These are phyloP conservation scores for Gnathonemus echidnorhynchus DNA, from an alignment of 2,113 vertebrate genomes.

Conservation along the genomic window DNA sequence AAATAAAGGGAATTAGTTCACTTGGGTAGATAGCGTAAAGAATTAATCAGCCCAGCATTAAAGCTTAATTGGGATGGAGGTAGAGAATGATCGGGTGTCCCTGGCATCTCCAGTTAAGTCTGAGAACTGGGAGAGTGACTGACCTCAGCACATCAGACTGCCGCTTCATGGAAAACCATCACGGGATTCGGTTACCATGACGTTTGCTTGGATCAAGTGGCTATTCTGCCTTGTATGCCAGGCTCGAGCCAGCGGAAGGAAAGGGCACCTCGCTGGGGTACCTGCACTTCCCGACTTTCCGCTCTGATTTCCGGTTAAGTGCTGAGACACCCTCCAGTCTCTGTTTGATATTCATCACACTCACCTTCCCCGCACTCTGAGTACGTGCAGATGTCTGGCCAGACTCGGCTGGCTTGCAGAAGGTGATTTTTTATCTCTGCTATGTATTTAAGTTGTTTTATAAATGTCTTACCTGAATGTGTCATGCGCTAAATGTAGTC, in stretches of 20 bases:
- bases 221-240: background rate
- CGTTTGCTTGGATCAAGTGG: background rate
- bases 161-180: background rate
- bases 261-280: background rate
- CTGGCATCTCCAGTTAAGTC: background rate
- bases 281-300: background rate
- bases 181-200: background rate
- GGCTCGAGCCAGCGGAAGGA: background rate
- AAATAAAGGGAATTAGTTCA: background rate
- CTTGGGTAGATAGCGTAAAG: background rate
- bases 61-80: background rate
- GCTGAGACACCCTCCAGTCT: background rate
- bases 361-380: background rate
- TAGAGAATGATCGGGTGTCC: background rate
- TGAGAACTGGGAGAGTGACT: background rate
- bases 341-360: background rate
- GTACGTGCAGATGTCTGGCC: background rate
- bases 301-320: background rate
- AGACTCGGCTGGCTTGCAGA: background rate
- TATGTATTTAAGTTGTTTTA: background rate
- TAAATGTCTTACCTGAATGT: background rate
- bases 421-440: background rate
- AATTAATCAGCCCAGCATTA: constrained; percentile 1
- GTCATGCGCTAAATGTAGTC: background rate
- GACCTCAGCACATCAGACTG: background rate